These are phyloP conservation scores for Odocoileus hemionus DNA, from an alignment of 2,113 vertebrate genomes.

Conservation along the genomic window DNA sequence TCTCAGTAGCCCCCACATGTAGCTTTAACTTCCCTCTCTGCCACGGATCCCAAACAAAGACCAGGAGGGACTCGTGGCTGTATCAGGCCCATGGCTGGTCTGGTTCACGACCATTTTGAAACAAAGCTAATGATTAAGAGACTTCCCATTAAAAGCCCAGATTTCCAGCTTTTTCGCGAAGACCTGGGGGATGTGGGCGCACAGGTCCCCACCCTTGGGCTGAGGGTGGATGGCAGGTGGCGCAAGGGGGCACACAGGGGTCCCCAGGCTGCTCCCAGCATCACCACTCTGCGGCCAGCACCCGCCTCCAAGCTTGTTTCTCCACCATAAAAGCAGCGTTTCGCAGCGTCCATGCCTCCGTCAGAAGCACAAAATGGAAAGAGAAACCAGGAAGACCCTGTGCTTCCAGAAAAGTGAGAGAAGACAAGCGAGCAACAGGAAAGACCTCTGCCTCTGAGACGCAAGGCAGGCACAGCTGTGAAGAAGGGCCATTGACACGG, in stretches of 20 bases:
- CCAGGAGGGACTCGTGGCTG: background rate
- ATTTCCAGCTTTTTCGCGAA: background rate
- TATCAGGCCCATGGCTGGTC: background rate
- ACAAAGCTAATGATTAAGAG: background rate
- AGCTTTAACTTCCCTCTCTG: background rate
- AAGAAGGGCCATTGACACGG: background rate
- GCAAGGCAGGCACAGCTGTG: background rate
- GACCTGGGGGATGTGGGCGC: background rate
- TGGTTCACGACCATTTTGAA: background rate
- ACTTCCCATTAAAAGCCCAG: background rate
- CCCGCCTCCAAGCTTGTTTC: background rate
- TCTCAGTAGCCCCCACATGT: background rate
- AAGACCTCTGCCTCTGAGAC: background rate
- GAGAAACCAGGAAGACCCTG: background rate
- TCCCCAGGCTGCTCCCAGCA: background rate
- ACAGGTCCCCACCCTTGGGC: background rate
- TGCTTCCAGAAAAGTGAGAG: background rate
- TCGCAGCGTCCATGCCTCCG: background rate
- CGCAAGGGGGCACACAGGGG: background rate
- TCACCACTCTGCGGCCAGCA: background rate
- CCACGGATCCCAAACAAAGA: background rate
- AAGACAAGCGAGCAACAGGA: accelerated
- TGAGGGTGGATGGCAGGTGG: background rate
- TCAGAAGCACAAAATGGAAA: background rate
- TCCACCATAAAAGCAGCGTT: background rate